phyloP scores from a whole-genome alignment of 2,113 vertebrate species.

The Pavo muticus region DNA sequence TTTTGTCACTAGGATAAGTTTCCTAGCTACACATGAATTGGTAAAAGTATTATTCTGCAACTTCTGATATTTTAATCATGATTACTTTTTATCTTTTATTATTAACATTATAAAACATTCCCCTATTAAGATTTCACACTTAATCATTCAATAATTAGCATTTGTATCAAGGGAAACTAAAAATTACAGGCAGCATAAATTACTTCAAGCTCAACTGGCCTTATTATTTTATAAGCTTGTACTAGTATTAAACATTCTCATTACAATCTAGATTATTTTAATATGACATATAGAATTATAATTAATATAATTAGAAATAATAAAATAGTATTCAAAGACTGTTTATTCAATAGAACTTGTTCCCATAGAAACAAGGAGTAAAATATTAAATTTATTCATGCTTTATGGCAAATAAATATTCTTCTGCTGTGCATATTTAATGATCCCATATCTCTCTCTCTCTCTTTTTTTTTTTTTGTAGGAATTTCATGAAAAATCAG shows the following conservation, averaged over 20 bases:
- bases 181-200: slow-evolving; percentile 49
- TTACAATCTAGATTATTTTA: slow-evolving; percentile 64
- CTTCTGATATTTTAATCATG: background rate
- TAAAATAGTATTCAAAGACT: slow-evolving; percentile 53
- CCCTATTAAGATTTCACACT: slow-evolving; percentile 26
- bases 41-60: background rate
- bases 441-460: background rate
- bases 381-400: slow-evolving; percentile 48
- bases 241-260: slow-evolving; percentile 35
- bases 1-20: background rate
- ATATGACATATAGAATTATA: slow-evolving; percentile 63
- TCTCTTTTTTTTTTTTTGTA: background rate
- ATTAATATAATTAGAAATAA: slow-evolving; percentile 68
- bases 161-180: slow-evolving; percentile 4
- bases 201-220: slow-evolving; percentile 20
- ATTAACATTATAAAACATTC: background rate
- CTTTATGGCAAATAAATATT: slow-evolving; percentile 52
- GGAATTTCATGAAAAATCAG: slow-evolving; percentile 10
- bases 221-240: slow-evolving; percentile 16
- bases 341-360: slow-evolving; percentile 62
- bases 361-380: slow-evolving; percentile 46
- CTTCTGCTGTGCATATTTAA: slow-evolving; percentile 22
- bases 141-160: slow-evolving; percentile 45
- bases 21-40: background rate
- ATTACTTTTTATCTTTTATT: background rate